Evolutionary conservation across 1,140 invertebrate genomes (phyloP).

Genomic region (Diprion similis): DNA sequence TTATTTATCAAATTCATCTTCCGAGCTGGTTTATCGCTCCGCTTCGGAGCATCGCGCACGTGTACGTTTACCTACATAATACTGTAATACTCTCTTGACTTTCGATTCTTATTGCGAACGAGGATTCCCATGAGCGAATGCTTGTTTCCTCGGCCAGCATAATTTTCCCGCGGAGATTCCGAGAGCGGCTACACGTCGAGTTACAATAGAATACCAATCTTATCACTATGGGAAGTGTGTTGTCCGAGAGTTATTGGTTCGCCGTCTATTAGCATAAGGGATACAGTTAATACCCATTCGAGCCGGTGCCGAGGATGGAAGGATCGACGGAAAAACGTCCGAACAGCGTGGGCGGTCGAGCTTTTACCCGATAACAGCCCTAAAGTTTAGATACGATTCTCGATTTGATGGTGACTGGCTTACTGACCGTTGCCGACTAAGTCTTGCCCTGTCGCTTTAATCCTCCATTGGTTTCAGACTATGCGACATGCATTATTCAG

Average conservation of each 20-base stretch:
- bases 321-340: neutral
- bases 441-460: slow-evolving; percentile 28
- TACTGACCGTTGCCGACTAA: neutral
- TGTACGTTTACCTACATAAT: no score
- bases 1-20: neutral
- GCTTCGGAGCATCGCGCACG: neutral
- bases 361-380: slow-evolving; percentile 7
- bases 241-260: neutral
- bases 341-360: slow-evolving; percentile 12
- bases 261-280: slow-evolving; percentile 8
- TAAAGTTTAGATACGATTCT: slow-evolving; percentile 4
- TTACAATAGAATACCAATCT: neutral
- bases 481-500: slow-evolving; percentile 34
- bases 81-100: no score
- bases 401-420: slow-evolving; percentile 3
- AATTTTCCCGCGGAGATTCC: no score
- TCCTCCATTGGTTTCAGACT: slow-evolving; percentile 30
- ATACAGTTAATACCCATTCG: neutral
- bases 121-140: no score
- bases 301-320: neutral
- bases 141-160: no score
- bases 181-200: no score
- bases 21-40: neutral
- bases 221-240: neutral
- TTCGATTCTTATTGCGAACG: no score